Evolutionary conservation across 2,888 invertebrate species (phyloP).

Genomic region (Caenorhabditis sinica): DNA sequence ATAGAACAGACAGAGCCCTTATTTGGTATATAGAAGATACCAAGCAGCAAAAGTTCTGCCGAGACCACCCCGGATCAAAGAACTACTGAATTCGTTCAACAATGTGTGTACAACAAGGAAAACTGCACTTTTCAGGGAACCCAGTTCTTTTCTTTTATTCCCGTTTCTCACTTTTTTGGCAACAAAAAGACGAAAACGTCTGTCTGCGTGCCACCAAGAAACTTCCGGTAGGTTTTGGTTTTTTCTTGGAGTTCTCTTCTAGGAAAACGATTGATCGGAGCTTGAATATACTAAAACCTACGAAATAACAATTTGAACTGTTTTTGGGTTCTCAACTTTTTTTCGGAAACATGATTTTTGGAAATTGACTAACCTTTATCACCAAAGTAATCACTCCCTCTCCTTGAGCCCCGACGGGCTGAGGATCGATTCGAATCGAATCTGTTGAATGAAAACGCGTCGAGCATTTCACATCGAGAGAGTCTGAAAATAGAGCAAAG

Average conservation of each 20-base stretch:
- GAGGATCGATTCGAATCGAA: constrained; percentile 71
- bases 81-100: neutral
- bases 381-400: constrained; percentile 71
- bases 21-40: too few relatives aligned
- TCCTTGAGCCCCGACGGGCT: constrained; percentile 60
- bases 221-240: constrained; percentile 37
- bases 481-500: constrained; percentile 37
- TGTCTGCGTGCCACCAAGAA: constrained; percentile 32
- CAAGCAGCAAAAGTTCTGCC: neutral
- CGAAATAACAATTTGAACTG: too few relatives aligned
- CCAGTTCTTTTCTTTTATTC: constrained; percentile 36
- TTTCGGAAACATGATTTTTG: neutral
- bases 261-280: neutral
- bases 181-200: constrained; percentile 35
- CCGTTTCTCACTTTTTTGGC: constrained; percentile 1
- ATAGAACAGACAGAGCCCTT: too few relatives aligned
- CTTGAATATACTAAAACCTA: too few relatives aligned
- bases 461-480: constrained; percentile 63
- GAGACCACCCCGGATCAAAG: neutral
- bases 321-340: neutral
- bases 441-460: constrained; percentile 67
- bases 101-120: neutral
- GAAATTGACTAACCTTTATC: constrained; percentile 66
- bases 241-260: constrained; percentile 5
- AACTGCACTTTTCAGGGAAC: constrained; percentile 52